Evolutionary conservation across 2,113 vertebrate genomes (phyloP), one percentile per base, ranked within the genome.

Genomic region (Apteryx owenii): DNA sequence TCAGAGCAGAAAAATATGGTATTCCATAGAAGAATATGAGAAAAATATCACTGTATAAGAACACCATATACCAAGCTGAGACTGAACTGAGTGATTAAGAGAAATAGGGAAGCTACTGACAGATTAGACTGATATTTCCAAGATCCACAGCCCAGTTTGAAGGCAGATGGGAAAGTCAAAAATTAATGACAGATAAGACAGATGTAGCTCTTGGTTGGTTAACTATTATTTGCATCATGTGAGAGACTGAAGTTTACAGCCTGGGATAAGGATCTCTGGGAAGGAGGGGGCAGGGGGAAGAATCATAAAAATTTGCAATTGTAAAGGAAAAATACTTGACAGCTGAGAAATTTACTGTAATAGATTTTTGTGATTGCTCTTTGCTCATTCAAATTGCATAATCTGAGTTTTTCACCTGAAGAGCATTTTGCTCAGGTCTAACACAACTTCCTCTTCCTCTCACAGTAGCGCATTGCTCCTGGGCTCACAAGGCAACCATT

Each of bases 181-280:
- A 86, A 56, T 42, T 86, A 84, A 81, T 71, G 90, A 86, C 80
- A 90, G 92, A 78, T 10, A 68, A 93, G 89, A 93, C 54, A 77
- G 79, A 86, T 93, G 85, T 46, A 81, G 76, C 80, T 90, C 88
- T 23, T 88, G 72, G 44, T 40, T 68, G 79, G 82, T 81, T 85
- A 56, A 40, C 82, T 88, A 77, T 61, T 94, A 42, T 81, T 96
- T 79, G 62, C 80, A 79, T 36, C 60, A 23, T 64, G 85, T 87
- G 83, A 89, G 77, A 95, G 48, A 92, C 69, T 61, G 17, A 61
- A 75, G 60, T 11, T 95, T 54, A 65, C 65, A 92, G 90, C 28
- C 62, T 68, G 81, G 36, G 61, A 75, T 40, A 58, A 93, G 62
- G 18, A 38, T 54, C 53, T 54, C 71, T 73, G n/a, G 36, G 36